A percentile compares a stretch with the other conserved stretches of the same genome.
These are phyloP conservation scores for Typhlichthys eigenmanni DNA, from an alignment of 2,797 vertebrate species.

Conservation along the genomic window DNA sequence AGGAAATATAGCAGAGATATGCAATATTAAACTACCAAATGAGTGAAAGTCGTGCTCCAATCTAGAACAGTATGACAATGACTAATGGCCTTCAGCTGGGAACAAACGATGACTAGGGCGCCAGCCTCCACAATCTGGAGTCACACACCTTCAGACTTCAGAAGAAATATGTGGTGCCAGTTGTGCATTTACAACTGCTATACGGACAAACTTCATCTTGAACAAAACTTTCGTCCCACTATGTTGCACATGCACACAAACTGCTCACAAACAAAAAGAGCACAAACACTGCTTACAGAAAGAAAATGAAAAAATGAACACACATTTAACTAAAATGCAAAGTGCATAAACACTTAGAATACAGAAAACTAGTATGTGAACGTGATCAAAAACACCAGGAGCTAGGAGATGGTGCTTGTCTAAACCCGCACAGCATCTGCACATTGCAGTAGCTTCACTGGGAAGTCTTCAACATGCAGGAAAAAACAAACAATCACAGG, in stretches of 20 bases:
- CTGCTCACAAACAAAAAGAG: conserved; percentile 5
- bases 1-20: conserved; percentile 16
- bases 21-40: conserved; percentile 21
- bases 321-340: conserved; percentile 15
- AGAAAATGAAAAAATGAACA: conserved; percentile 19
- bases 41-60: conserved; percentile 16
- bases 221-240: conserved; percentile 18
- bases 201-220: neutral
- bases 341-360: conserved; percentile 15
- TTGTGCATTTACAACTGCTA: conserved; percentile 11
- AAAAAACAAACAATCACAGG: too few relatives aligned
- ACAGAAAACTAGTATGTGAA: conserved; percentile 46
- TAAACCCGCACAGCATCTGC: conserved; percentile 48
- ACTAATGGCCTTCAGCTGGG: conserved; percentile 28
- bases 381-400: conserved; percentile 52
- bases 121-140: neutral
- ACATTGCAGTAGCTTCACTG: conserved; percentile 37
- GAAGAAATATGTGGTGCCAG: neutral
- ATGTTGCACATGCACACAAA: conserved; percentile 6
- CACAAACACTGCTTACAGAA: conserved; percentile 15
- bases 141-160: neutral
- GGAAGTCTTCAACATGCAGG: neutral
- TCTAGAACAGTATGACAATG: conserved; percentile 16
- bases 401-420: conserved; percentile 31
- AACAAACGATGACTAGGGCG: conserved; percentile 23